Conservation (phyloP, 2,113 vertebrate genomes). For the Tonatia bakeri region DNA sequence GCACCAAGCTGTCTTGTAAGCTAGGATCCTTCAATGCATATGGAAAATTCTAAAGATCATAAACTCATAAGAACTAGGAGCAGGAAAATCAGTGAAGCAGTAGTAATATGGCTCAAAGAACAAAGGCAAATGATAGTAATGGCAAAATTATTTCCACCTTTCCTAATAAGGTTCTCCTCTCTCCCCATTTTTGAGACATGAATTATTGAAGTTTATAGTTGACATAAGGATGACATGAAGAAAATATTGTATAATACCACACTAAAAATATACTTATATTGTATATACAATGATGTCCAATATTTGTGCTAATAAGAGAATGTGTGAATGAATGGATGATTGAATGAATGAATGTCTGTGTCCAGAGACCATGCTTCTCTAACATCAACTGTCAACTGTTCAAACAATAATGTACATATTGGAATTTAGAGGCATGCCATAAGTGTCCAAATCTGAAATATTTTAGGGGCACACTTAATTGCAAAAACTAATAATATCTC, state of each 20-base stretch:
- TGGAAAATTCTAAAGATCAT: background rate
- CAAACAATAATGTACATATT: background rate
- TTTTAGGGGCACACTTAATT: background rate
- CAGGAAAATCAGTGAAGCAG: background rate
- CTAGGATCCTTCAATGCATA: background rate
- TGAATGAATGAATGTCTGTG: background rate
- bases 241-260: background rate
- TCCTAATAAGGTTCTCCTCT: background rate
- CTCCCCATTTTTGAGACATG: background rate
- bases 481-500: background rate
- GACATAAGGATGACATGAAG: background rate
- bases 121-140: background rate
- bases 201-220: background rate
- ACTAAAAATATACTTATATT: background rate
- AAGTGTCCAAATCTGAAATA: background rate
- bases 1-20: background rate
- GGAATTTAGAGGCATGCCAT: background rate
- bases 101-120: background rate
- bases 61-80: background rate
- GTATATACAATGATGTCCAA: background rate
- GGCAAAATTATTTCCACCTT: background rate
- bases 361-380: background rate
- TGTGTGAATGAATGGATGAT: background rate
- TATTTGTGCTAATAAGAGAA: background rate
- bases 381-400: background rate